A percentile compares a stretch with the other conserved stretches of the same genome.
These are phyloP conservation scores for Eremophila alpestris DNA, from an alignment of 2,797 vertebrate genomes.

Conservation along the genomic window DNA sequence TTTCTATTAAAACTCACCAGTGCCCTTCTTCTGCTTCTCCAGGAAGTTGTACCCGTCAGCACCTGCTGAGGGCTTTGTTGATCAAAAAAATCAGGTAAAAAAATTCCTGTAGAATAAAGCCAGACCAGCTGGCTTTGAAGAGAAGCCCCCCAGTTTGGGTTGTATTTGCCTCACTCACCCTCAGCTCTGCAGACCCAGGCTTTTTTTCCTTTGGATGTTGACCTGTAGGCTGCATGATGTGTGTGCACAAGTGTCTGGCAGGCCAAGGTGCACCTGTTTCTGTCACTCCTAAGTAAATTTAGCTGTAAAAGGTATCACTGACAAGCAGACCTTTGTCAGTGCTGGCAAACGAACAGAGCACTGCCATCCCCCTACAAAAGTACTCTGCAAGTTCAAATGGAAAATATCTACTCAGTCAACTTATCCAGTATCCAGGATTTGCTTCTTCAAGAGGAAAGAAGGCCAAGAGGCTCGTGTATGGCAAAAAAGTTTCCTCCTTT, in stretches of 20 bases:
- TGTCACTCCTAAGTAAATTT: constrained; percentile 94
- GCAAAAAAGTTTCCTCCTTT: constrained; percentile 65
- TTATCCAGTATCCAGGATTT: constrained; percentile 70
- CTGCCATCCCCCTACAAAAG: constrained; percentile 60
- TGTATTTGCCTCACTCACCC: constrained; percentile 85
- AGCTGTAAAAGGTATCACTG: constrained; percentile 89
- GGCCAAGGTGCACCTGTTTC: constrained; percentile 86
- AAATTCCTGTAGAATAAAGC: constrained; percentile 94
- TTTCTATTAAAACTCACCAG: constrained; percentile 89
- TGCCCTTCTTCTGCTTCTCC: constrained; percentile 89
- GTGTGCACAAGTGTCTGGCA: constrained; percentile 84
- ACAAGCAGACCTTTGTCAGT: constrained; percentile 88
- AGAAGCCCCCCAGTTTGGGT: constrained; percentile 93
- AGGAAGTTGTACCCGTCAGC: constrained; percentile 93
- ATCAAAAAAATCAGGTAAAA: constrained; percentile 83
- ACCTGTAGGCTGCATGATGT: constrained; percentile 83
- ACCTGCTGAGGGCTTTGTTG: constrained; percentile 91
- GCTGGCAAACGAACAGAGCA: constrained; percentile 77
- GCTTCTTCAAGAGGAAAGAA: constrained; percentile 49
- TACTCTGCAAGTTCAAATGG: constrained; percentile 76
- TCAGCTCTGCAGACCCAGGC: constrained; percentile 84
- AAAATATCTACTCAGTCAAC: constrained; percentile 77
- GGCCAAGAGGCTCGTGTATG: constrained; percentile 68
- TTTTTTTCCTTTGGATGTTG: constrained; percentile 84
- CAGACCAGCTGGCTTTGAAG: constrained; percentile 99